Base-by-base conservation (phyloP, 2,113 vertebrate species). In the Crocuta crocuta region DNA sequence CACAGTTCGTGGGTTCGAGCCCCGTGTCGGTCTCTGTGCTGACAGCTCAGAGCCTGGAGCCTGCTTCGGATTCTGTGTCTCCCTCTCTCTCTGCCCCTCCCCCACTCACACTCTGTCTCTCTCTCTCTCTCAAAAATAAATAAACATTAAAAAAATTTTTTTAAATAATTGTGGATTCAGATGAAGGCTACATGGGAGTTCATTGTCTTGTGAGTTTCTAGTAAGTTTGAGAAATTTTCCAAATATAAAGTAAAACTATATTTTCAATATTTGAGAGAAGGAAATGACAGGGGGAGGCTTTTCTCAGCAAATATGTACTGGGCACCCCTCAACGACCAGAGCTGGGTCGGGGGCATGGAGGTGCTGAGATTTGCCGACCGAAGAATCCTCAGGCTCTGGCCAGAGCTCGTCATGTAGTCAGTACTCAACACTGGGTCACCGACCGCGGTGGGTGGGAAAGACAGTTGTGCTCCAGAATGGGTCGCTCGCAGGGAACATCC, bases 281-380 rank as follows among this genome's bases (percentile, higher is more conserved):
- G 43, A 84, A 89, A 73, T 16, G 43, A 33, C 23, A 6, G 50
- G 76, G 17, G 79, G n/a, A 65, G 10, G n/a, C 33, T 86, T 96
- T 89, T 73, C 68, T 39, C 82, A 79, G 87, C 79, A 87, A 83
- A 63, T 7, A 8, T 0, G 12, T 66, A 23, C 12, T 61, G 4
- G 4, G 26, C 10, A 24, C 9, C 45, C 19, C 39, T 19, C 17
- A 9, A 7, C 19, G 23, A 53, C 63, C 70, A 45, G 87, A n/a
- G 15, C 81, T 33, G 10, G 17, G 16, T 0, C 0, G 53, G 50
- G 55, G 33, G 1, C 17, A 12, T 0, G 5, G 33, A 17, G 33
- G 6, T 24, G 70, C 43, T 39, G 61, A 85, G 50, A 43, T 55
- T 50, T 71, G 65, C 45, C 70, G 13, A n/a, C 61, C 58, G 31